phyloP scores from a whole-genome alignment of 2,113 vertebrate genomes.

The Pampusana beccarii region DNA sequence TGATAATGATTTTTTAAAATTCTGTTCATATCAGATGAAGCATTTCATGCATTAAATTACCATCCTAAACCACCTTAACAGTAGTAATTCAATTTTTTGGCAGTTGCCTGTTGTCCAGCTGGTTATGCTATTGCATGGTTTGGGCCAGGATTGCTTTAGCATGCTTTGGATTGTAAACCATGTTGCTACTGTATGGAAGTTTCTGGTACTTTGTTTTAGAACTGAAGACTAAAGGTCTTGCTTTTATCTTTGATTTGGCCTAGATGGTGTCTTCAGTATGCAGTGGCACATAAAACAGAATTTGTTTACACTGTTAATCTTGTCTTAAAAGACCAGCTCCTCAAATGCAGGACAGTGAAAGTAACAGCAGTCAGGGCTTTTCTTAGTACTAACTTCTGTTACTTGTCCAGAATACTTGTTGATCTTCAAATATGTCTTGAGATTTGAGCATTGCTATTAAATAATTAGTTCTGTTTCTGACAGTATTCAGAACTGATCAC shows the following conservation, averaged over 20 bases:
- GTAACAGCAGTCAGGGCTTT: not conserved
- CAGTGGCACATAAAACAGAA: not conserved
- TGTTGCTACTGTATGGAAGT: not conserved
- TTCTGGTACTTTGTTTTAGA: not conserved
- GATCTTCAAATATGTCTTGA: not conserved
- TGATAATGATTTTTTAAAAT: not conserved
- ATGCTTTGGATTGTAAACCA: not conserved
- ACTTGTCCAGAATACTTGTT: not conserved
- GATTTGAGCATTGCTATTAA: not conserved
- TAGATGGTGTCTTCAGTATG: not conserved
- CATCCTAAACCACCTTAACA: not conserved
- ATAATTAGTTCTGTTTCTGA: not conserved
- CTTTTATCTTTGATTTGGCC: not conserved
- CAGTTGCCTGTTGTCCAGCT: not conserved
- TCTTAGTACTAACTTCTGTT: not conserved
- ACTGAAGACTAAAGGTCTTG: not conserved
- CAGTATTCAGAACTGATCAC: not conserved
- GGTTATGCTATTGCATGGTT: not conserved
- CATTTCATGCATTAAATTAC: not conserved
- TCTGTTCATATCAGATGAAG: not conserved
- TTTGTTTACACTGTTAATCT: not conserved
- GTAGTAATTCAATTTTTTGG: not conserved
- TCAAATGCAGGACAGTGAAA: not conserved
- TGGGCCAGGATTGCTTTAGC: not conserved
- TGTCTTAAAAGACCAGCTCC: not conserved